Evolutionary conservation across 1,140 invertebrate genomes (phyloP).

Genomic region (Philopotamus ludificatus): DNA sequence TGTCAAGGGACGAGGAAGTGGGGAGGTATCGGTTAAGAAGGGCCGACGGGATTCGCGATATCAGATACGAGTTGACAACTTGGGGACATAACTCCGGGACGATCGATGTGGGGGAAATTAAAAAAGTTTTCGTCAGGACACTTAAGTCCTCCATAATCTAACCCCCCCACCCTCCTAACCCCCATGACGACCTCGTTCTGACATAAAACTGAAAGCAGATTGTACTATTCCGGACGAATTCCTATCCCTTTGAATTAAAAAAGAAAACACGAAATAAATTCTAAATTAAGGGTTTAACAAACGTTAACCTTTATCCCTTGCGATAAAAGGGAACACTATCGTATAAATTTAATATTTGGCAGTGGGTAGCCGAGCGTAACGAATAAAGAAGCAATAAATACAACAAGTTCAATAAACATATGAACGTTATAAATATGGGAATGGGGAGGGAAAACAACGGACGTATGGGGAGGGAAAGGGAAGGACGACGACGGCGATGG

Average conservation of each 20-base stretch:
- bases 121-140: slow-evolving; percentile 16
- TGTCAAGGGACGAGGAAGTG: too few species aligned
- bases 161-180: too few species aligned
- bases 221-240: too few species aligned
- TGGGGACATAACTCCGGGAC: neutral
- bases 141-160: too few species aligned
- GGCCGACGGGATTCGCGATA: neutral
- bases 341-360: neutral
- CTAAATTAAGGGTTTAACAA: too few species aligned
- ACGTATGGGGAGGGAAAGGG: neutral
- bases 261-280: too few species aligned
- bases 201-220: too few species aligned
- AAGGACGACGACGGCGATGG: neutral
- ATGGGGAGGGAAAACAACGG: neutral
- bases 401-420: neutral
- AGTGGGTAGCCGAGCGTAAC: neutral
- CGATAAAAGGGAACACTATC: too few species aligned
- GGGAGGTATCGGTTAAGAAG: neutral
- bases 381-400: slow-evolving; percentile 1
- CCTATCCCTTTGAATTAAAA: too few species aligned
- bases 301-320: too few species aligned
- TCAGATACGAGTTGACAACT: slow-evolving; percentile 25
- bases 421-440: neutral
- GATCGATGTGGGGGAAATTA: slow-evolving; percentile 17
- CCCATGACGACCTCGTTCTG: too few species aligned